Percentiles rank a stretch among this genome's conserved stretches.
Evolutionary conservation across 2,797 vertebrate genomes (phyloP).

Genomic region (Podargus strigoides): DNA sequence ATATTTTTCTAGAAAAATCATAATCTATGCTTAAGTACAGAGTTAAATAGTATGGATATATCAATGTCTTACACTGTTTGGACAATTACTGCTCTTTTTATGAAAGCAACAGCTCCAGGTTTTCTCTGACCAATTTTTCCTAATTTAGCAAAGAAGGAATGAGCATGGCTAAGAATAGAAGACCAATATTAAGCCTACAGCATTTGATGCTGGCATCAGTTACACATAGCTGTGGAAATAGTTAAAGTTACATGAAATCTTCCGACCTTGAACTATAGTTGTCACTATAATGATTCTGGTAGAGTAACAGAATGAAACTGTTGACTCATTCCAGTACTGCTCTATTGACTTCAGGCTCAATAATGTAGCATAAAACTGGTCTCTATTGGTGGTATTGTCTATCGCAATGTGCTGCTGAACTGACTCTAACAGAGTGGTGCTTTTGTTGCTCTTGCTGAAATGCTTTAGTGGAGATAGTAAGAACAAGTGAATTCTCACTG

Average conservation of each 20-base stretch:
- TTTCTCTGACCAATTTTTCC: background rate
- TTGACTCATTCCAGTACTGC: background rate
- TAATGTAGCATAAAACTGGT: background rate
- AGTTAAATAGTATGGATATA: too few species aligned
- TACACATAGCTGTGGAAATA: background rate
- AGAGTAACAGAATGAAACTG: background rate
- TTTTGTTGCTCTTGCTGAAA: background rate
- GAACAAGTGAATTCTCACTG: background rate
- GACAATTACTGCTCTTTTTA: background rate
- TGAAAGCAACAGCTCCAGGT: background rate
- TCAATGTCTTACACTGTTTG: background rate
- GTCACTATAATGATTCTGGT: background rate
- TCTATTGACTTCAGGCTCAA: background rate
- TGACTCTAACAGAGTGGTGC: too few species aligned
- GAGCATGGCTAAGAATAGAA: background rate
- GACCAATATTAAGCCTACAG: background rate
- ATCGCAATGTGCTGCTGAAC: background rate
- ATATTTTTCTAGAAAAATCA: background rate
- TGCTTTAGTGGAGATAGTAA: background rate
- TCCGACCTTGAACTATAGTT: background rate
- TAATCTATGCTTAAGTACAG: background rate
- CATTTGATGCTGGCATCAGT: background rate
- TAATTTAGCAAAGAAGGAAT: background rate
- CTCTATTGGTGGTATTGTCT: background rate
- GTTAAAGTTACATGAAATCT: background rate